Conservation (phyloP, 2,797 vertebrate genomes). For the Lagocephalus sceleratus region DNA sequence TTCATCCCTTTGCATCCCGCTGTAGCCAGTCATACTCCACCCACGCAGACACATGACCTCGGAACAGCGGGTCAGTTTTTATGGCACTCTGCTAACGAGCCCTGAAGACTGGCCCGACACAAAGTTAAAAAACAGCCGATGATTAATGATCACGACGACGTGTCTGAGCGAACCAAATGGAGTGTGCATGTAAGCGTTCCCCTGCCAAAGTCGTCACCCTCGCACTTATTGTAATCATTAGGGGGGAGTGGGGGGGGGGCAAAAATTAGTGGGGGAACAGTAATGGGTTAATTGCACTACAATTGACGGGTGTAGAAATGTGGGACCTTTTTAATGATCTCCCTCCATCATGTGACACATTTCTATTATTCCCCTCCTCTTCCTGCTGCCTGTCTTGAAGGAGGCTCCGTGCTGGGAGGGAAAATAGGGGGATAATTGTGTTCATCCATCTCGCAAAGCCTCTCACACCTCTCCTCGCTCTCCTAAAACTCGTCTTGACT, state of each 20-base stretch:
- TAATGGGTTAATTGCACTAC: constrained; percentile 75
- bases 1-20: constrained; percentile 17
- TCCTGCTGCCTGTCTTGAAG: constrained; percentile 50
- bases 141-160: constrained; percentile 72
- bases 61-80: constrained; percentile 51
- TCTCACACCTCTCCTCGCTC: constrained; percentile 9
- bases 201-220: constrained; percentile 67
- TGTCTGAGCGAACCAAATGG: constrained; percentile 74
- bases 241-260: constrained; percentile 22
- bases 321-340: constrained; percentile 74
- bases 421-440: constrained; percentile 74
- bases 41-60: constrained; percentile 31
- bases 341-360: constrained; percentile 75
- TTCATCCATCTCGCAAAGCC: constrained; percentile 72
- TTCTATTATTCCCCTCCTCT: constrained; percentile 71
- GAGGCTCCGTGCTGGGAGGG: constrained; percentile 44
- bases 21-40: constrained; percentile 16
- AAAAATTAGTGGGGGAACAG: constrained; percentile 45
- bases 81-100: constrained; percentile 54
- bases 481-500: constrained; percentile 22
- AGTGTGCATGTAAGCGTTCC: constrained; percentile 68
- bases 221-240: constrained; percentile 77
- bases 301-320: constrained; percentile 60
- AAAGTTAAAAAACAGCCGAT: constrained; percentile 61
- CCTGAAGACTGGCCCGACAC: constrained; percentile 24